Base-by-base conservation (phyloP, 2,113 vertebrate species). In the Microcebus tavaratra region DNA sequence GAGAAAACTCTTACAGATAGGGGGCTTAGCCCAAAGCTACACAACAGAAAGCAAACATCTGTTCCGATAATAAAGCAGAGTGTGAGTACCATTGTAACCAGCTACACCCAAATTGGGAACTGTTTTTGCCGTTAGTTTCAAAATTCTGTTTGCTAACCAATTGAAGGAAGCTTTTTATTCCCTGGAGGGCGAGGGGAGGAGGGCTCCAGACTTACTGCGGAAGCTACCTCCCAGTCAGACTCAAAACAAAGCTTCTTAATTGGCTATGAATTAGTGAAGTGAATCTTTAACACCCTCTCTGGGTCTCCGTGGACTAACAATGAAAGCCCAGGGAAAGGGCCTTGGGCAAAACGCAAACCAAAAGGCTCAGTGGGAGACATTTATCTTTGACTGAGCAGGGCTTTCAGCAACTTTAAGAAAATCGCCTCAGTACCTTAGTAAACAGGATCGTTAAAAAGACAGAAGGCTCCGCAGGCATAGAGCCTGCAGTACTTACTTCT, bases 391-490 rank as follows among this genome's bases (percentile, higher is more conserved):
- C 65, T 10, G 2, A 95, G 25, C 48, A 78, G 78, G 68, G 39
- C 88, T 93, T 93, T 29, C 31, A 93, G 76, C 89, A 84, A 92
- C 89, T 86, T 90, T 13, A 83, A 72, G 88, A 86, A 96, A 96
- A 96, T 61, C 84, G 82, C 53, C 87, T 88, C n/a, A 27, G 63
- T 55, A 21, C 87, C 50, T 91, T 59, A 63, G 93, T 93, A 96
- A 97, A 97, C 45, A 97, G 50, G 57, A 86, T 89, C 84, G 39
- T 96, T 91, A 78, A 93, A 93, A 95, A 94, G 89, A 95, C 57
- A 63, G 84, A 65, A 14, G 2, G 27, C 55, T 86, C 88, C 2
- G 27, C 3, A 48, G 93, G 91, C 89, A 50, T 31, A 53, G 34
- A 84, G 79, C 45, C 65, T 45, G 6, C 36, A 14, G 17, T 42